Evolutionary conservation across 2,797 vertebrate species (phyloP), one percentile per base, ranked within the genome.

Genomic region (Parambassis ranga): DNA sequence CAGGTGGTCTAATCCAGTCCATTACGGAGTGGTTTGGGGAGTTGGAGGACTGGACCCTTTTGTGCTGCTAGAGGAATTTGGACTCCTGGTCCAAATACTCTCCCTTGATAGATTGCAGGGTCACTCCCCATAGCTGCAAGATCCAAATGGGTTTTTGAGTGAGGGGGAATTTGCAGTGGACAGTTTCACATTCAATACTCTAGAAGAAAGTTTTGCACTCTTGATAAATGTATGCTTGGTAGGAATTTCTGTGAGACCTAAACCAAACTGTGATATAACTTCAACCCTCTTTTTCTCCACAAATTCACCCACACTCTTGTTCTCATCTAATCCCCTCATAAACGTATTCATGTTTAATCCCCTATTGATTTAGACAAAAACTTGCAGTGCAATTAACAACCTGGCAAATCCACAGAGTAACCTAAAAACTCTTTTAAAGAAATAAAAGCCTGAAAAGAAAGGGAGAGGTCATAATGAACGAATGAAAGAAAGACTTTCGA

Each of bases 1-100:
- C 85, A 80, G 83, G 81, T 86, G 86, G 87, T 83, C 79, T 85
- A 79, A 85, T 88, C 81, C 71, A 64, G 75, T 82, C 55, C 51
- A 71, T 71, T 78, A 69, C 48, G n/a, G n/a, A 64, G 24, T 16
- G 30, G 65, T 64, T 59, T 68, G 48, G 73, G 33, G 35, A 59
- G 35, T 7, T 52, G 15, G 16, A 55, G 36, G 41, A 59, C 33
- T 52, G 31, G 43, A 41, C 20, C 46, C 47, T 68, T n/a, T 85
- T 83, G 71, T 79, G 37, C 33, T 78, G 14, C 20, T 24, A 16
- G 28, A 51, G 52, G 74, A 77, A 67, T 81, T 69, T 68, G 55
- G 35, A 75, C 62, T 73, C 49, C 63, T 53, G 55, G 70, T 82
- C 48, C 20, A 53, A 73, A 75, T 47, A 39, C 16, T 52, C 49